These are phyloP conservation scores for Drosophila falleni DNA, from an alignment of 2,888 invertebrate species.

Conservation along the genomic window DNA sequence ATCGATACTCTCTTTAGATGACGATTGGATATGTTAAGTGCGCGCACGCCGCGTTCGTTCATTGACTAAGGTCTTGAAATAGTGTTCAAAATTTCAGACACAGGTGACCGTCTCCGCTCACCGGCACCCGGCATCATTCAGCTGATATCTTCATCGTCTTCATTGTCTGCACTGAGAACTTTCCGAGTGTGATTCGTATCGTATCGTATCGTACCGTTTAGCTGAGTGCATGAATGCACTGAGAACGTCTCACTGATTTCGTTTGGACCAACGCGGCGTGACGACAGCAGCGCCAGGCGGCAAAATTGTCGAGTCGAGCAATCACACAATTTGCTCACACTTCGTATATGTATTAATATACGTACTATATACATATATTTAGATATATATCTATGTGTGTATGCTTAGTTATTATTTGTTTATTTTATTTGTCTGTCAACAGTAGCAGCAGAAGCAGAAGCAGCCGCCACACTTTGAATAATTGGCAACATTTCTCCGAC, in stretches of 20 bases:
- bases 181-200: constrained; percentile 26
- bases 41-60: constrained; percentile 35
- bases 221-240: constrained; percentile 26
- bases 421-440: constrained; percentile 55
- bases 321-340: constrained; percentile 16
- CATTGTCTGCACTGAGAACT: constrained; percentile 21
- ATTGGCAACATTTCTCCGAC: constrained; percentile 66
- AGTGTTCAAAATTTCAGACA: constrained; percentile 61
- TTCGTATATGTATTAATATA: not conserved
- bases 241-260: constrained; percentile 31
- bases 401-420: constrained; percentile 58
- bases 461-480: constrained; percentile 54
- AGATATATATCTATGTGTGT: constrained; percentile 3
- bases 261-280: constrained; percentile 59
- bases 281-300: constrained; percentile 2
- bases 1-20: constrained; percentile 29
- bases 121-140: constrained; percentile 9
- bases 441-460: constrained; percentile 37
- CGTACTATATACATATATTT: not conserved
- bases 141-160: constrained; percentile 5
- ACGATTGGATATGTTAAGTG: not conserved
- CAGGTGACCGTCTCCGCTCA: constrained; percentile 50
- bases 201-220: not conserved
- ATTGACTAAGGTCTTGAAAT: constrained; percentile 66
- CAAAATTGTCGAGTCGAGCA: not conserved